Evolutionary conservation across 2,797 vertebrate species (phyloP).

Genomic region (Gorsachius magnificus): DNA sequence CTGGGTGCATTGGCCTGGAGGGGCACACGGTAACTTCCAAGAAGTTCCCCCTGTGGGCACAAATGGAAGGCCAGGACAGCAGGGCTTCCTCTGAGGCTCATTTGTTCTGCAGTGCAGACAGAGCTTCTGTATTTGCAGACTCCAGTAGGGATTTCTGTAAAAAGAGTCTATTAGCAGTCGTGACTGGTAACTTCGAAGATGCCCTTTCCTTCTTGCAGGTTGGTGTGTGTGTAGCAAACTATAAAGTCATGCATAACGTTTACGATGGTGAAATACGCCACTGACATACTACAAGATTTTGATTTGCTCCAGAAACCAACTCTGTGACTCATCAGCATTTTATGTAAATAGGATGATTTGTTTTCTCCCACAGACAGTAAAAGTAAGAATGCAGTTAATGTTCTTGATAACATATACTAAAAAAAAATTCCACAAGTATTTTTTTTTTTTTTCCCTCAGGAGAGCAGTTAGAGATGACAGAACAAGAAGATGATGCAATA

Average conservation of each 20-base stretch:
- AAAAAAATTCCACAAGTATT: neutral
- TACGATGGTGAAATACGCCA: neutral
- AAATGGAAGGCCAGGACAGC: neutral
- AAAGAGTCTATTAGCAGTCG: neutral
- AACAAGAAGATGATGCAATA: neutral
- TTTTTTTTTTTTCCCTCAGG: neutral
- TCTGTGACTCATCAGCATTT: neutral
- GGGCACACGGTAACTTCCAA: neutral
- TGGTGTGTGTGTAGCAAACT: neutral
- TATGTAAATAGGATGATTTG: conserved; percentile 21
- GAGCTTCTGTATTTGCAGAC: neutral
- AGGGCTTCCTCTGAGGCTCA: neutral
- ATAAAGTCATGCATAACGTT: neutral
- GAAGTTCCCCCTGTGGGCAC: neutral
- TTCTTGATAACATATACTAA: neutral
- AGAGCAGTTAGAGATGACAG: neutral
- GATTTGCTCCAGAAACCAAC: neutral
- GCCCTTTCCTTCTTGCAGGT: neutral
- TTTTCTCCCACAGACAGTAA: neutral
- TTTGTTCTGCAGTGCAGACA: neutral
- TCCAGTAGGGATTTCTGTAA: neutral
- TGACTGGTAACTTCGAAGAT: neutral
- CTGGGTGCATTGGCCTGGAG: neutral
- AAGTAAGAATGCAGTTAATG: conserved; percentile 11
- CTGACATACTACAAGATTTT: neutral